A percentile compares a stretch with the other conserved stretches of the same genome.
phyloP scores from a whole-genome alignment of 2,797 vertebrate genomes.

The Enteromius treurensis region DNA sequence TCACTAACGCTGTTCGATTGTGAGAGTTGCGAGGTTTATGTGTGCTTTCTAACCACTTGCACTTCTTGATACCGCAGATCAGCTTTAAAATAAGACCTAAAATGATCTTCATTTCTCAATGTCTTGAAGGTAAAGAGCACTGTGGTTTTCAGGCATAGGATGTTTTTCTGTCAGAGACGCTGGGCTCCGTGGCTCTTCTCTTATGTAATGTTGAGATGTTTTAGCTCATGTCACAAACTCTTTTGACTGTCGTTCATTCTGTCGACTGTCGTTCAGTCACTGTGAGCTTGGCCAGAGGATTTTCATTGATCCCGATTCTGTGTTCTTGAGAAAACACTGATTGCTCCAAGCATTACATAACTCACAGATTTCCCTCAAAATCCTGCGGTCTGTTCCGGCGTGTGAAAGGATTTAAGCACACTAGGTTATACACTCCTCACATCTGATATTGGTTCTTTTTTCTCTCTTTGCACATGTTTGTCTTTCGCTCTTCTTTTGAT shows the following conservation, averaged over 20 bases:
- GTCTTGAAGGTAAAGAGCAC: neutral
- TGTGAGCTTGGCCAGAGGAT: conserved; percentile 6
- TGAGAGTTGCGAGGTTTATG: neutral
- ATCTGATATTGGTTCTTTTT: no score
- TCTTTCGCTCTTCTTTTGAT: neutral
- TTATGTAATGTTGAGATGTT: conserved; percentile 7
- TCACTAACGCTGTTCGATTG: neutral
- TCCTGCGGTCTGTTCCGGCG: neutral
- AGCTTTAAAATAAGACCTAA: neutral
- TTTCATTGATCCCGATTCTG: conserved; percentile 25
- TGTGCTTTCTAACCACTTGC: neutral
- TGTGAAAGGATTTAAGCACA: neutral
- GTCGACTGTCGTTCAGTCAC: neutral
- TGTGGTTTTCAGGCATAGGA: neutral
- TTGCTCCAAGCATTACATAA: conserved; percentile 64
- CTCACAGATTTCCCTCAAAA: conserved; percentile 40
- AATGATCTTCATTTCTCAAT: neutral
- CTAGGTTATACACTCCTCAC: no score
- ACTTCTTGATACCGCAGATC: neutral
- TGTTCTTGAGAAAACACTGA: conserved; percentile 58
- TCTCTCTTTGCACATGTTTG: neutral
- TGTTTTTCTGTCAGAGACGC: neutral
- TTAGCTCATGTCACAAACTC: neutral
- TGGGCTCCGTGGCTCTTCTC: neutral
- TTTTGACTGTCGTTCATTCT: neutral